These are phyloP conservation scores for Drosophila punjabiensis DNA, from an alignment of 1,140 invertebrate species.

Conservation along the genomic window DNA sequence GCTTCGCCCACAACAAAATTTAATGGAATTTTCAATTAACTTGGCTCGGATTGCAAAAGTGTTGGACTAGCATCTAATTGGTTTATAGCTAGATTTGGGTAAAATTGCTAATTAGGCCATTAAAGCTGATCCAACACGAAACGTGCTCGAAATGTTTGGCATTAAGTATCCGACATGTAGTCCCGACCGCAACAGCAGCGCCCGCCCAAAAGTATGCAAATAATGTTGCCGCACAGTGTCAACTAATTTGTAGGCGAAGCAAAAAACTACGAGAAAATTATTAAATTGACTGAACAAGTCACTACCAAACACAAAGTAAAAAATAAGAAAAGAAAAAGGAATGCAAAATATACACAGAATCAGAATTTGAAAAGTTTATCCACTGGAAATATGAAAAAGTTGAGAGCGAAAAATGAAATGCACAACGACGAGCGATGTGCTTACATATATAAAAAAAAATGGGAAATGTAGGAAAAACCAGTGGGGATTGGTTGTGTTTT, in stretches of 20 bases:
- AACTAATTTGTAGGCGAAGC: slow-evolving; percentile 45
- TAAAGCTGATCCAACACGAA: slow-evolving; percentile 45
- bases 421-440: slow-evolving; percentile 23
- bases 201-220: slow-evolving; percentile 37
- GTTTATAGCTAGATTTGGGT: slow-evolving; percentile 55
- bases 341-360: slow-evolving; percentile 21
- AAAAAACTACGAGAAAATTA: slow-evolving; percentile 58
- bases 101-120: slow-evolving; percentile 50
- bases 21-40: slow-evolving; percentile 66
- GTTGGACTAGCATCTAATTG: slow-evolving; percentile 50
- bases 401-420: slow-evolving; percentile 54
- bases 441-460: slow-evolving; percentile 3
- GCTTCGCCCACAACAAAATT: slow-evolving; percentile 18
- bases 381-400: slow-evolving; percentile 59
- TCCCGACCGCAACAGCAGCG: slow-evolving; percentile 31
- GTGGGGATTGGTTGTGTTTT: slow-evolving; percentile 50
- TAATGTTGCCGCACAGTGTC: slow-evolving; percentile 42
- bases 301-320: slow-evolving; percentile 1
- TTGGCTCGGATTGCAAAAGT: slow-evolving; percentile 17
- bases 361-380: slow-evolving; percentile 36
- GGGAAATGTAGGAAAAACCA: slow-evolving; percentile 9
- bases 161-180: slow-evolving; percentile 64
- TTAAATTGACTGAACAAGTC: slow-evolving; percentile 68
- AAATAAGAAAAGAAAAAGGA: background rate
- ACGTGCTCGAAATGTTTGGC: slow-evolving; percentile 37